phyloP scores from a whole-genome alignment of 2,797 vertebrate genomes.

The Arctocebus calabarensis region DNA sequence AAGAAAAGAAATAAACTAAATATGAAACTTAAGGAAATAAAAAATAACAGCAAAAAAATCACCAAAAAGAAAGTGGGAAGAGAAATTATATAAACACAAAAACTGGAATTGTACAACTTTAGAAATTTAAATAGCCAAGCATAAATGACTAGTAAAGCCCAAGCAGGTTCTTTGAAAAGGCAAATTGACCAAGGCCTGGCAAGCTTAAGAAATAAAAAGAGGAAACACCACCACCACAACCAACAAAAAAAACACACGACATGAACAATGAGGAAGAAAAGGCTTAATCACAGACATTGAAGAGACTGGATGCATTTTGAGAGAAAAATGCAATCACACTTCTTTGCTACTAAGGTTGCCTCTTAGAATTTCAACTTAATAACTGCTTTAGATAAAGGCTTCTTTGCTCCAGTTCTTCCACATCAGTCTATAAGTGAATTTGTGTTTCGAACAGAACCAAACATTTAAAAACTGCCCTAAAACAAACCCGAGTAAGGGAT shows the following conservation, averaged over 20 bases:
- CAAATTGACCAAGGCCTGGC: not conserved
- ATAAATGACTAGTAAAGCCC: slow-evolving; percentile 39
- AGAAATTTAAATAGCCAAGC: slow-evolving; percentile 44
- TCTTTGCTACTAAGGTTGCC: not conserved
- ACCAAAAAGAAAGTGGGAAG: not conserved
- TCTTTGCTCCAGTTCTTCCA: slow-evolving; percentile 59
- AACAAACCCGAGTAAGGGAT: slow-evolving; percentile 64
- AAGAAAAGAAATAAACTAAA: slow-evolving; percentile 33
- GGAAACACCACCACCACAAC: not conserved
- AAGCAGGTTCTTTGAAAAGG: slow-evolving; percentile 41
- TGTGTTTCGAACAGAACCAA: slow-evolving; percentile 64
- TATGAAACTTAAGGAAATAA: slow-evolving; percentile 29
- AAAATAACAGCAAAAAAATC: not conserved
- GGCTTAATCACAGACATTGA: not conserved
- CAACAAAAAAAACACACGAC: not conserved
- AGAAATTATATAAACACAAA: slow-evolving; percentile 9
- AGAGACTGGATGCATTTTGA: not conserved
- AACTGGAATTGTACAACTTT: slow-evolving; percentile 12
- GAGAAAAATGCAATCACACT: not conserved
- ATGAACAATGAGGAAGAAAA: not conserved
- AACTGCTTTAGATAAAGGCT: slow-evolving; percentile 62
- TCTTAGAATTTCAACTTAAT: slow-evolving; percentile 41
- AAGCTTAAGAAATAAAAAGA: slow-evolving; percentile 27
- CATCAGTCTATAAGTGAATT: slow-evolving; percentile 47
- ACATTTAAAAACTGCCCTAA: slow-evolving; percentile 62